Evolutionary conservation across 2,888 invertebrate genomes (phyloP), one percentile per base, ranked within the genome.

Genomic region (Drosophila buzzatii): DNA sequence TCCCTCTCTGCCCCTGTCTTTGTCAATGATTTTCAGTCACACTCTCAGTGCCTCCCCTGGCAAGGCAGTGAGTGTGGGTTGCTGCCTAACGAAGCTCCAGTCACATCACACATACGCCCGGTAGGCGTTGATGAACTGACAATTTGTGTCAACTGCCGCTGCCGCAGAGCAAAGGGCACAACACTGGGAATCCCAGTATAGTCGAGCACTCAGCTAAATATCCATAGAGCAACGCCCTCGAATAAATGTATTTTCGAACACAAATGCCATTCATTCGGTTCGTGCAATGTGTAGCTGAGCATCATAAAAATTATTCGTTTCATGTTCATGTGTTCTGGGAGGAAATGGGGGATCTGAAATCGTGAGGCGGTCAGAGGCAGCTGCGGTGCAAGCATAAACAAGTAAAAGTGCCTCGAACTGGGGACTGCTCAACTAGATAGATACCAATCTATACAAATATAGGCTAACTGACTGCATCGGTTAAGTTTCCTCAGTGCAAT

Each of bases 101-200:
- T 42, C 81, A 78, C 65, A 84, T 85, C 70, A 80, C 82, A 68
- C 82, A 82, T 85, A 81, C 81, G 88, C 73, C 76, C 75, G 72
- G 89, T 86, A 89, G 87, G 88, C 90, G 90, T 90, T 89, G 88
- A 90, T 89, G 88, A 89, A 89, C 90, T 90, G 88, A 89, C 88
- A 90, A 89, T 90, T 89, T 90, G 83, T 90, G 90, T 87, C 90
- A 90, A 90, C 89, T 90, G 83, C 81, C 73, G 35, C 65, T 59
- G 76, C 81, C 76, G 70, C 81, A 78, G 81, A 75, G 85, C 88
- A 85, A 76, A 80, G 79, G 81, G 74, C 85, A 55, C 27, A 27
- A 31, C 41, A 41, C n/a, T 27, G 39, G 12, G 41, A 12, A 41
- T 55, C 55, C 23, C 12, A 18, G 41, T 27, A 41, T n/a, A 41